Evolutionary conservation across 2,888 invertebrate genomes (phyloP).

Genomic region (Ptycholaimellus sp.): DNA sequence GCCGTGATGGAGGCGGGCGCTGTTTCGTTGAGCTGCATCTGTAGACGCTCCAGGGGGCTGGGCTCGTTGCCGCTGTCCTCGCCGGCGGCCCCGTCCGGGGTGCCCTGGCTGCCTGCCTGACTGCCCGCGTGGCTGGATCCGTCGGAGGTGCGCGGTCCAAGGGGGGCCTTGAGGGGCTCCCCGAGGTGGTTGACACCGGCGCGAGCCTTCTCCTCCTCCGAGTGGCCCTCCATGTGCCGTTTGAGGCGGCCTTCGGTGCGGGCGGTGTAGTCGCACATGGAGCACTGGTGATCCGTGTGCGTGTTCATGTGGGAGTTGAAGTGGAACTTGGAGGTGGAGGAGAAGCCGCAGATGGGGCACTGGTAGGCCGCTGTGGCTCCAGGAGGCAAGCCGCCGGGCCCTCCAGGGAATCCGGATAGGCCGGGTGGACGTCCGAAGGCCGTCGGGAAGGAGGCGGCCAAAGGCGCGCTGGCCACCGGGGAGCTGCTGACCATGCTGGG

Average conservation of each 20-base stretch:
- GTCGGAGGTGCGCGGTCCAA: too few relatives aligned
- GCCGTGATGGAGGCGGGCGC: background rate
- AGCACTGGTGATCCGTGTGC: constrained; percentile 36
- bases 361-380: constrained; percentile 15
- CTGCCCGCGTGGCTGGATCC: too few relatives aligned
- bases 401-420: background rate
- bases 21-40: background rate
- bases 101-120: too few relatives aligned
- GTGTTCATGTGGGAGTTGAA: constrained; percentile 36
- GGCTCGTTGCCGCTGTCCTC: background rate
- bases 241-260: constrained; percentile 34
- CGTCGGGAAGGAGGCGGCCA: background rate
- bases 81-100: background rate
- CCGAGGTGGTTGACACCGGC: constrained; percentile 20
- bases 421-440: background rate
- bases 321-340: constrained; percentile 28
- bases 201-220: constrained; percentile 23
- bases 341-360: constrained; percentile 31
- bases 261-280: constrained; percentile 35
- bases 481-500: background rate
- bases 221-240: constrained; percentile 35
- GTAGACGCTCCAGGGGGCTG: background rate
- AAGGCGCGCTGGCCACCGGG: background rate
- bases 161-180: constrained; percentile 7
- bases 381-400: background rate